A percentile compares a stretch with the other conserved stretches of the same genome.
phyloP scores from a whole-genome alignment of 2,113 vertebrate genomes.

The Spea multiplicata region DNA sequence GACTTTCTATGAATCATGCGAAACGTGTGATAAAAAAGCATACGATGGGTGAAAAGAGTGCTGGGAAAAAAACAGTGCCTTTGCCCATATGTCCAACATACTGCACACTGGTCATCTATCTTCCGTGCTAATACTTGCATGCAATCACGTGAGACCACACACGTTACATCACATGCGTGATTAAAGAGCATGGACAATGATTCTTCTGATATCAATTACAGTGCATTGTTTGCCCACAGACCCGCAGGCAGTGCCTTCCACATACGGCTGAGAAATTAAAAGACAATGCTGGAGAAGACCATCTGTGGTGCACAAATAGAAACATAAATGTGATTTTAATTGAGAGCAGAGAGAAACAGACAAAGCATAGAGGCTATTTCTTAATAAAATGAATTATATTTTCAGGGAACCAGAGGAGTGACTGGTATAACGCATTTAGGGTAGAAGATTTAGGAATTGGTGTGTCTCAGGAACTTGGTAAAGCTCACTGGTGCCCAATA shows the following conservation, averaged over 20 bases:
- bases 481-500: too few species aligned
- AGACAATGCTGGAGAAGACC: not conserved
- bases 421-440: too few species aligned
- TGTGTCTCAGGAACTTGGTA: too few species aligned
- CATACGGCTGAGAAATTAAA: conserved; percentile 8
- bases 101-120: not conserved
- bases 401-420: not conserved
- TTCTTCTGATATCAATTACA: conserved; percentile 33
- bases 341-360: conserved; percentile 15
- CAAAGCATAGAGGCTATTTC: not conserved
- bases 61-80: too few species aligned
- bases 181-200: not conserved
- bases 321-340: conserved; percentile 22
- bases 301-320: conserved; percentile 6
- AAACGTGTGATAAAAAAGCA: too few species aligned
- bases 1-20: too few species aligned
- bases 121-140: not conserved
- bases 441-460: too few species aligned
- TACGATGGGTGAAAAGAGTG: too few species aligned
- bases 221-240: not conserved
- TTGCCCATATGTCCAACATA: not conserved
- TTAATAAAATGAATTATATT: conserved; percentile 3
- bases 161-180: not conserved
- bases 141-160: conserved; percentile 2
- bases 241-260: not conserved